These are phyloP conservation scores for Apodemus speciosus DNA, from an alignment of 2,113 vertebrate genomes.

Conservation along the genomic window DNA sequence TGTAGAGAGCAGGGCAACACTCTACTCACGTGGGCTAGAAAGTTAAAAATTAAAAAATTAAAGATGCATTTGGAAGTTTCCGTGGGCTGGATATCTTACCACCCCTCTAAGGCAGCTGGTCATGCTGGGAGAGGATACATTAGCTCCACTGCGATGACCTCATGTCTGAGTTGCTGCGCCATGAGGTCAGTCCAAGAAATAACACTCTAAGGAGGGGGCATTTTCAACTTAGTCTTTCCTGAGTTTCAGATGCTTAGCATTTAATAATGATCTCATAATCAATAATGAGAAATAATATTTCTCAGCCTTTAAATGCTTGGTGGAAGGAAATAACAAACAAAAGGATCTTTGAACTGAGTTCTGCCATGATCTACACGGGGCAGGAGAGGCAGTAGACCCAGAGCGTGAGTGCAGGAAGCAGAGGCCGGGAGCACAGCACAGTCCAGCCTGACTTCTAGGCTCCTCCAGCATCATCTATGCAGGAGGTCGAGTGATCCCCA, in stretches of 20 bases:
- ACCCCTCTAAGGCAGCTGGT: constrained; percentile 46
- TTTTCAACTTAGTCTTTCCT: constrained; percentile 50
- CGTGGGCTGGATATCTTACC: constrained; percentile 3
- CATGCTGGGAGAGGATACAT: neutral
- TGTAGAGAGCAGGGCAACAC: neutral
- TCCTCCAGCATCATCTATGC: neutral
- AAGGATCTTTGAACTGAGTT: neutral
- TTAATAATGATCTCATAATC: constrained; percentile 46
- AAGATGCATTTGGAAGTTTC: constrained; percentile 40
- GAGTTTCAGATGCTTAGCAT: neutral
- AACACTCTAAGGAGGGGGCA: neutral
- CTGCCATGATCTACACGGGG: neutral
- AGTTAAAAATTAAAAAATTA: neutral
- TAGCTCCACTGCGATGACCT: constrained; percentile 52
- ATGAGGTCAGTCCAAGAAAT: constrained; percentile 67
- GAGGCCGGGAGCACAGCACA: neutral
- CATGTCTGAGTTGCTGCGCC: constrained; percentile 68
- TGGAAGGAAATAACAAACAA: neutral
- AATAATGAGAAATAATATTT: too few species aligned
- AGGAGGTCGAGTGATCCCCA: neutral
- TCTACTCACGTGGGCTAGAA: neutral
- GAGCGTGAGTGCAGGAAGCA: fast-evolving
- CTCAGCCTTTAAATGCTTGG: neutral
- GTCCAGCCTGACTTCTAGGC: neutral
- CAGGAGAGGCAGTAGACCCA: neutral